phyloP scores from a whole-genome alignment of 2,888 invertebrate species.

The Xylocampa areola region DNA sequence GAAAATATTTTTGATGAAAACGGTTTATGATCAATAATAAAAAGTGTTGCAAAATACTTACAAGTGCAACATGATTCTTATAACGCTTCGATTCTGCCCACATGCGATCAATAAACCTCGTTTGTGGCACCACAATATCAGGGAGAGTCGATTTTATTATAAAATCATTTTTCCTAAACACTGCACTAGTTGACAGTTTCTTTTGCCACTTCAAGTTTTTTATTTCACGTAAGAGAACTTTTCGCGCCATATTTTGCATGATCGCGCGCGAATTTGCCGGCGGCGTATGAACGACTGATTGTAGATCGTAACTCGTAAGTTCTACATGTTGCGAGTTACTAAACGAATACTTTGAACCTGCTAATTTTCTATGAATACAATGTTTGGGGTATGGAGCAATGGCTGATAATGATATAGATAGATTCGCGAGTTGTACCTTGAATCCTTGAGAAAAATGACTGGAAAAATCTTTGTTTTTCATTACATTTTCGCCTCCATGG shows the following conservation, averaged over 20 bases:
- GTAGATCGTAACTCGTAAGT: constrained; percentile 1
- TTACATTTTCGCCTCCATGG: no score
- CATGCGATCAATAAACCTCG: constrained; percentile 76
- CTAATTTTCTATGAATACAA: constrained; percentile 23
- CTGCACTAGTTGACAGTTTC: constrained; percentile 71
- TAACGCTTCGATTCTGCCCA: constrained; percentile 74
- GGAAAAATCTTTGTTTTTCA: no score
- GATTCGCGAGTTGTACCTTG: background rate
- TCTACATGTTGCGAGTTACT: constrained; percentile 8
- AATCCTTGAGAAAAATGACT: background rate
- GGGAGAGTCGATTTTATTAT: constrained; percentile 76
- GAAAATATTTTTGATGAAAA: background rate
- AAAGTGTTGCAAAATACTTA: constrained; percentile 61
- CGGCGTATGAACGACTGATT: constrained; percentile 65
- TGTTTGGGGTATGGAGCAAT: constrained; percentile 1
- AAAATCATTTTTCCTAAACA: constrained; percentile 70
- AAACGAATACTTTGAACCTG: constrained; percentile 52
- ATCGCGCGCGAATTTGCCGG: constrained; percentile 67
- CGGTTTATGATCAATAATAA: background rate
- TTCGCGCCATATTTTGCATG: constrained; percentile 76
- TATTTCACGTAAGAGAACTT: constrained; percentile 75
- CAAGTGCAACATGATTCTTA: constrained; percentile 79
- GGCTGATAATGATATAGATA: constrained; percentile 4
- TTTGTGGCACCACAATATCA: constrained; percentile 75
- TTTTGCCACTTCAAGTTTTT: constrained; percentile 77